Evolutionary conservation across 2,113 vertebrate species (phyloP).

Genomic region (Cyprinodon brontotheroides): DNA sequence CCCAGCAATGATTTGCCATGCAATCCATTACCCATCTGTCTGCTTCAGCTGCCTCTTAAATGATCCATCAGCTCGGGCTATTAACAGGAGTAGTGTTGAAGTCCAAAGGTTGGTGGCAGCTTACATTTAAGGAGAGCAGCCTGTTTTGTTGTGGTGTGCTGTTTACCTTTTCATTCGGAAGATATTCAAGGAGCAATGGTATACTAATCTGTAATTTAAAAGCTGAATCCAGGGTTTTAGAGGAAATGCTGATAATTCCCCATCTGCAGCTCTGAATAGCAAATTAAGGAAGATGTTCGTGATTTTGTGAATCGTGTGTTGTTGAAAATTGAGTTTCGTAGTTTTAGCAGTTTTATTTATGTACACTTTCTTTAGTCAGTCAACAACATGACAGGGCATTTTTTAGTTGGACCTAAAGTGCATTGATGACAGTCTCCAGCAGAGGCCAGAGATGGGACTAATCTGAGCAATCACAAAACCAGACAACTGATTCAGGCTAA

Average conservation of each 20-base stretch:
- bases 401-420: background rate
- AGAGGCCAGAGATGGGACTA: background rate
- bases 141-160: background rate
- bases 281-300: background rate
- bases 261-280: background rate
- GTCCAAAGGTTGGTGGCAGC: constrained; percentile 74
- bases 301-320: background rate
- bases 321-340: background rate
- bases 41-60: constrained; percentile 77
- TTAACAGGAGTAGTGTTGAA: constrained; percentile 69
- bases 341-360: background rate
- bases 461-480: background rate
- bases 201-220: background rate
- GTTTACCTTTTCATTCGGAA: background rate
- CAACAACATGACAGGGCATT: background rate
- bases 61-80: constrained; percentile 73
- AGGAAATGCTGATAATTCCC: background rate
- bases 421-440: background rate
- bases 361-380: background rate
- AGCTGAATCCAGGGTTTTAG: background rate
- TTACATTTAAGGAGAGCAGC: constrained; percentile 25
- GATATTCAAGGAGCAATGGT: background rate
- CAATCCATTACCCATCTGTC: constrained; percentile 79
- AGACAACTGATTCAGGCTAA: background rate
- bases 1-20: constrained; percentile 71